Percentiles rank a stretch among this genome's conserved stretches.
Evolutionary conservation across 30 jellyfish, hydroid and myxozoan genomes (phyloP).

Genomic region (Rhopilema esculentum): DNA sequence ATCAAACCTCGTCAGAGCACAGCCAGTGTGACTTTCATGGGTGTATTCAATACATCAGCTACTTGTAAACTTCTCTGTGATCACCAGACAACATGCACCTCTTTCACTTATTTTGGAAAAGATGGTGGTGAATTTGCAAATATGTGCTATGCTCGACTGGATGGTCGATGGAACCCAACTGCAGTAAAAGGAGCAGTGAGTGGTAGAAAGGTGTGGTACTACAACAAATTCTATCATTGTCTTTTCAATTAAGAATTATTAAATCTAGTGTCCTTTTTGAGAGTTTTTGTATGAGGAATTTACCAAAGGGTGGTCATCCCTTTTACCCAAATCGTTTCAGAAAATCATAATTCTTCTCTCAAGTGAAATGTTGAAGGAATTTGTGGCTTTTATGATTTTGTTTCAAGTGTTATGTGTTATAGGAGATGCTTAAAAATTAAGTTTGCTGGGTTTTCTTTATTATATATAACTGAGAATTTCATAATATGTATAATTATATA

Average conservation of each 20-base stretch:
- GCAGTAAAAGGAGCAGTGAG: slow-evolving; percentile 70
- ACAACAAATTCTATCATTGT: neutral
- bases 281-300: too few relatives aligned
- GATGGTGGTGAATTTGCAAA: slow-evolving; percentile 69
- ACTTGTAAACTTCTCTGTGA: slow-evolving; percentile 78
- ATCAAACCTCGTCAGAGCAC: slow-evolving; percentile 78
- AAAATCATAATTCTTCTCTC: too few relatives aligned
- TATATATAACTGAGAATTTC: too few relatives aligned
- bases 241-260: neutral
- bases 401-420: too few relatives aligned
- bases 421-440: too few relatives aligned
- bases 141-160: slow-evolving; percentile 90
- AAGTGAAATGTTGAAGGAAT: too few relatives aligned
- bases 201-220: slow-evolving; percentile 82
- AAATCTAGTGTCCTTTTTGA: too few relatives aligned
- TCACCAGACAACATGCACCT: slow-evolving; percentile 73
- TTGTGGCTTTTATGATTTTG: too few relatives aligned
- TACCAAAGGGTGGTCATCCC: too few relatives aligned
- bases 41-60: slow-evolving; percentile 47
- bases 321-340: too few relatives aligned
- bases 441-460: too few relatives aligned
- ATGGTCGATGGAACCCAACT: slow-evolving; percentile 93
- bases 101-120: slow-evolving; percentile 78
- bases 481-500: too few relatives aligned
- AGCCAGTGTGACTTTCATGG: slow-evolving; percentile 69